These are phyloP conservation scores for Steinernema hermaphroditum DNA, from an alignment of 2,888 invertebrate species.

Conservation along the genomic window DNA sequence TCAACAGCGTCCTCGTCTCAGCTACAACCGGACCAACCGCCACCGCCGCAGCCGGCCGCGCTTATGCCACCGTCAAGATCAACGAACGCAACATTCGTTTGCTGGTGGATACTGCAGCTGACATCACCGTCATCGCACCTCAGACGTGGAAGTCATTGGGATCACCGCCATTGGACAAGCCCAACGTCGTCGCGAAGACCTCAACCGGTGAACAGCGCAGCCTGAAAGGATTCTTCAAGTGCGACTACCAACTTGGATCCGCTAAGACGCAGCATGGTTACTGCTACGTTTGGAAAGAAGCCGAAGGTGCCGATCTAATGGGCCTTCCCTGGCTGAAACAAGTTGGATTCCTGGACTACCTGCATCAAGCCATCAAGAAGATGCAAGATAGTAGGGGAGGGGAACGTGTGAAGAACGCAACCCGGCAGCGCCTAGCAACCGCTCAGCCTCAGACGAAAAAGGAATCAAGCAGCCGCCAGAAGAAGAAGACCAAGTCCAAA, in stretches of 20 bases:
- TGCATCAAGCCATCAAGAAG: constrained; percentile 37
- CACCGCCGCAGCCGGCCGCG: too few relatives aligned
- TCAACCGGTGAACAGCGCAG: background rate
- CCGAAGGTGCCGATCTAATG: background rate
- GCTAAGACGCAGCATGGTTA: background rate
- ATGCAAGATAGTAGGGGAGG: too few relatives aligned
- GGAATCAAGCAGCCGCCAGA: too few relatives aligned
- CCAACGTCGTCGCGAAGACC: background rate
- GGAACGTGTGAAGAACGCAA: constrained; percentile 34
- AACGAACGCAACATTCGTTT: background rate
- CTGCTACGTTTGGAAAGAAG: background rate
- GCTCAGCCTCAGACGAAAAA: constrained; percentile 35
- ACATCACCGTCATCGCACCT: constrained; percentile 21
- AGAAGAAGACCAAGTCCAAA: too few relatives aligned
- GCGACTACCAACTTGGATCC: background rate
- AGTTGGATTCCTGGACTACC: background rate
- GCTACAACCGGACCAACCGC: too few relatives aligned
- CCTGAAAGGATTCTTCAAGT: background rate
- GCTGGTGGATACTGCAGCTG: constrained; percentile 29
- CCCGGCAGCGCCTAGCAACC: constrained; percentile 37
- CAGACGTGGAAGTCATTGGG: constrained; percentile 20
- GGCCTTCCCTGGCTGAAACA: background rate
- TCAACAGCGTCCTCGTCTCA: too few relatives aligned
- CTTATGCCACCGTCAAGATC: background rate
- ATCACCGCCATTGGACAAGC: background rate